Evolutionary conservation across 92 coral and sea anemone genomes (phyloP).

Genomic region (Porites evermanni): DNA sequence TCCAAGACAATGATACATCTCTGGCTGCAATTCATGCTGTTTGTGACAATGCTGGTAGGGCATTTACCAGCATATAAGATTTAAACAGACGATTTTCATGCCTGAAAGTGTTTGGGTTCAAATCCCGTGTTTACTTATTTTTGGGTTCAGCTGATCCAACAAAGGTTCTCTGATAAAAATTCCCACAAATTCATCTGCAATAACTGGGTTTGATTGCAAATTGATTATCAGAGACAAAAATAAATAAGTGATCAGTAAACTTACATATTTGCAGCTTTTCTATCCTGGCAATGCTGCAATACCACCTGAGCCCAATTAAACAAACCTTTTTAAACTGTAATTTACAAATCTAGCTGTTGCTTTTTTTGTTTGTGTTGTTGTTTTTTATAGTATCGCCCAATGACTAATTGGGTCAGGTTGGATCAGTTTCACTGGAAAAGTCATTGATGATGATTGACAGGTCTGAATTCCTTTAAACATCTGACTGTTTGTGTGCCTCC

Average conservation of each 20-base stretch:
- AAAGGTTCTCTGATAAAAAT: slow-evolving; percentile 8
- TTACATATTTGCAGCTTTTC: not conserved
- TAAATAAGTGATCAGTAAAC: slow-evolving; percentile 8
- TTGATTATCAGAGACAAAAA: not conserved
- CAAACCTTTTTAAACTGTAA: not conserved
- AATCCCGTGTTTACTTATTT: slow-evolving; percentile 2
- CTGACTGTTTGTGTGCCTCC: too few relatives aligned
- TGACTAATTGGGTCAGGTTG: too few relatives aligned
- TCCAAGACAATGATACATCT: slow-evolving; percentile 59
- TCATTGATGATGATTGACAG: too few relatives aligned
- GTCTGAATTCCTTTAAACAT: too few relatives aligned
- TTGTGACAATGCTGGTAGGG: slow-evolving; percentile 51
- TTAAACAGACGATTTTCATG: slow-evolving; percentile 18
- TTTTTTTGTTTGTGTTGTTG: too few relatives aligned
- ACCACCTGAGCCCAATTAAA: not conserved
- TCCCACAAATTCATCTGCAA: slow-evolving; percentile 8
- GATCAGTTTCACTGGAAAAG: too few relatives aligned
- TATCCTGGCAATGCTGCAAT: not conserved
- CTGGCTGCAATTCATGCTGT: slow-evolving; percentile 40
- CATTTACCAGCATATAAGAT: slow-evolving; percentile 51
- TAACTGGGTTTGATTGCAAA: slow-evolving; percentile 7
- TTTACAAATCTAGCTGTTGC: not conserved
- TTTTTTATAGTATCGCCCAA: too few relatives aligned
- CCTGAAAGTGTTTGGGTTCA: not conserved
- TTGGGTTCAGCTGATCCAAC: slow-evolving; percentile 5